Conservation (phyloP, 2,797 vertebrate species). For the Onychomys torridus region DNA sequence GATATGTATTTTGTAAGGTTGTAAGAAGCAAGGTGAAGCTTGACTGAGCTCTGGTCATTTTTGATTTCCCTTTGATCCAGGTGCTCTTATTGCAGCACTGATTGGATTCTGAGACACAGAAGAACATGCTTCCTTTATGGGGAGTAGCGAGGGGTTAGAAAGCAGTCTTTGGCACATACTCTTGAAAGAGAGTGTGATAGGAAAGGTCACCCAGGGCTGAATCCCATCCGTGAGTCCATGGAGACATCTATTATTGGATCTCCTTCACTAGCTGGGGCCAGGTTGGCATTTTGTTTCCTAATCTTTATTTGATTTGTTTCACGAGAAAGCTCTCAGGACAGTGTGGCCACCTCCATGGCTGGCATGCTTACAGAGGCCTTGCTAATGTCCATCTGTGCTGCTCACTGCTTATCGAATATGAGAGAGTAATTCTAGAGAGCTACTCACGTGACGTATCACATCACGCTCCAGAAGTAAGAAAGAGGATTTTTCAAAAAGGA, state of each 20-base stretch:
- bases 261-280: background rate
- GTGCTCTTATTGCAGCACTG: too few species aligned
- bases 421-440: background rate
- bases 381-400: slow-evolving; percentile 76
- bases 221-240: background rate
- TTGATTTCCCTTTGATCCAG: background rate
- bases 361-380: slow-evolving; percentile 68
- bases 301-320: slow-evolving; percentile 79
- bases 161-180: background rate
- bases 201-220: background rate
- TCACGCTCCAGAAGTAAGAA: background rate
- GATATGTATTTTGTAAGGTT: background rate
- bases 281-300: background rate
- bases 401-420: background rate
- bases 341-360: slow-evolving; percentile 56
- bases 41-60: background rate
- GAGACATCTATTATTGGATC: background rate
- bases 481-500: background rate
- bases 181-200: background rate
- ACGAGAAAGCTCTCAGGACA: slow-evolving; percentile 62
- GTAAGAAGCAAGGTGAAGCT: background rate
- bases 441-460: background rate
- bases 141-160: background rate
- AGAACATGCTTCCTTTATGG: background rate
- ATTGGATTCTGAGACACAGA: background rate